phyloP scores from a whole-genome alignment of 2,888 invertebrate species.

The Drosophila vallismaia region DNA sequence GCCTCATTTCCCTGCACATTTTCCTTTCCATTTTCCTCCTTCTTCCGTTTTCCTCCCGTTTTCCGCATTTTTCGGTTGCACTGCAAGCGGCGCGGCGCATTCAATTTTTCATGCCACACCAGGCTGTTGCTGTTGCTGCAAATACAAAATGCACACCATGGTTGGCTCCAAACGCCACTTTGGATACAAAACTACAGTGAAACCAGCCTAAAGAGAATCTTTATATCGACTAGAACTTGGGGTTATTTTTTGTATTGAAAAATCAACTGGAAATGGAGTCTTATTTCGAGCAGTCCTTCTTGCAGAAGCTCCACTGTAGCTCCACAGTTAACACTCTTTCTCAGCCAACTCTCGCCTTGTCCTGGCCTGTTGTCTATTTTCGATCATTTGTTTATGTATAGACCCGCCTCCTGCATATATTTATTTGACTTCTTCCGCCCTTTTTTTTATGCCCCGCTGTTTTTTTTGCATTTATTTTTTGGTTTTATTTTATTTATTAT shows the following conservation, averaged over 20 bases:
- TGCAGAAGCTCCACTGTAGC: conserved; percentile 14
- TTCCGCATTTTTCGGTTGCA: conserved; percentile 9
- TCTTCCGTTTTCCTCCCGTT: background rate
- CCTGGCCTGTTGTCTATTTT: conserved; percentile 55
- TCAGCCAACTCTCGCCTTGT: conserved; percentile 33
- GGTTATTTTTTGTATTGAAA: too few relatives aligned
- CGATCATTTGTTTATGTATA: conserved; percentile 70
- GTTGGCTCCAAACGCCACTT: background rate
- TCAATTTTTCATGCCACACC: conserved; percentile 78
- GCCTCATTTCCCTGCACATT: conserved; percentile 1
- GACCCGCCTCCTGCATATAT: conserved; percentile 31
- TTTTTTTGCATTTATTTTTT: conserved; percentile 1
- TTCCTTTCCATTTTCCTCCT: background rate
- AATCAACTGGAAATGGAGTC: too few relatives aligned
- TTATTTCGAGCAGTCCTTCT: too few relatives aligned
- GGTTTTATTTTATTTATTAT: conserved; percentile 11
- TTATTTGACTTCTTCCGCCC: background rate
- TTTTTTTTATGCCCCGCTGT: background rate
- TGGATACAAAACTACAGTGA: conserved; percentile 26
- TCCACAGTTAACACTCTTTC: conserved; percentile 38
- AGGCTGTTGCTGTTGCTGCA: conserved; percentile 71
- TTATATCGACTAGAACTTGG: background rate
- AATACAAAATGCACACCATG: conserved; percentile 56
- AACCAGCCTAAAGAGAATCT: background rate
- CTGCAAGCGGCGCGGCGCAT: conserved; percentile 53